These are phyloP conservation scores for Hylia prasina DNA, from an alignment of 2,113 vertebrate species.

Conservation along the genomic window DNA sequence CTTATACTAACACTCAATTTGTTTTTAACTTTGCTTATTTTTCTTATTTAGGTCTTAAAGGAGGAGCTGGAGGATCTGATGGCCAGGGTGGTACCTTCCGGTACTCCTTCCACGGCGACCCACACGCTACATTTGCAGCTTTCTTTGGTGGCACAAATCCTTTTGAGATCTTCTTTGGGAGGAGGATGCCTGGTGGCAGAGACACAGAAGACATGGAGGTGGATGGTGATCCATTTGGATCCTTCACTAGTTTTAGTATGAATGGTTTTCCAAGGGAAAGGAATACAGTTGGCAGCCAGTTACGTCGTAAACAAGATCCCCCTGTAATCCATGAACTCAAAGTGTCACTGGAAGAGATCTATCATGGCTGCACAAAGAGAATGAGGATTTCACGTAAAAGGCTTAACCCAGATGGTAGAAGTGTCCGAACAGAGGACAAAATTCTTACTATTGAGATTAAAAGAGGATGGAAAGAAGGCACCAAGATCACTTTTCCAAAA, in stretches of 20 bases:
- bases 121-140: constrained; percentile 95
- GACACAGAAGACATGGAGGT: constrained; percentile 96
- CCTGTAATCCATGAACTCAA: constrained; percentile 93
- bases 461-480: constrained; percentile 97
- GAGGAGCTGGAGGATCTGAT: constrained; percentile 86
- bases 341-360: constrained; percentile 95
- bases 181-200: constrained; percentile 84
- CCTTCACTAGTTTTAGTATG: constrained; percentile 90
- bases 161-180: constrained; percentile 97
- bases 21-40: background rate
- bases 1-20: background rate
- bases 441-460: constrained; percentile 98
- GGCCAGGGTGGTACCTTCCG: constrained; percentile 90
- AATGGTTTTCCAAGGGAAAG: constrained; percentile 94
- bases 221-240: constrained; percentile 90
- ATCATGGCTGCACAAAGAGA: constrained; percentile 91
- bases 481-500: constrained; percentile 96
- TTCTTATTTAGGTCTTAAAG: constrained; percentile 84
- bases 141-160: constrained; percentile 97
- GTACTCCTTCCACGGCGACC: constrained; percentile 96
- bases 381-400: constrained; percentile 97
- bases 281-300: constrained; percentile 81
- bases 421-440: constrained; percentile 91
- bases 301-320: constrained; percentile 91
- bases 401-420: constrained; percentile 91